Base-by-base conservation (phyloP, 2,113 vertebrate genomes). In the Pollachius pollachius region DNA sequence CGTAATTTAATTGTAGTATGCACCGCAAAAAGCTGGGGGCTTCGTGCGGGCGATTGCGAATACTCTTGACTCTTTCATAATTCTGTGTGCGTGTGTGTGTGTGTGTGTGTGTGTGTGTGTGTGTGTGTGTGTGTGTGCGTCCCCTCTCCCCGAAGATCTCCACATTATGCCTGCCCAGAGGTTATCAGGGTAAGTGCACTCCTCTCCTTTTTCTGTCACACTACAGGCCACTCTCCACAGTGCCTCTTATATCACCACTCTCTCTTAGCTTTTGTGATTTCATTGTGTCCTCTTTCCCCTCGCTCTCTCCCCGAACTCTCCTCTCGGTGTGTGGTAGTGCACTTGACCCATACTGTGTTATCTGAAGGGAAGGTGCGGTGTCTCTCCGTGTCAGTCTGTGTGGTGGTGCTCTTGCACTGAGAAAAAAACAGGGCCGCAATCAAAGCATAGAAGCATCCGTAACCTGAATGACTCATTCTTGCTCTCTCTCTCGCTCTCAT, bases 121-220 rank as follows among this genome's bases (percentile, higher is more conserved):
- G 56, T 60, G 17, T 68, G 11, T 41, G 6, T 4, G 6, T 41
- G 6, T 41, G 6, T 4, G 6, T 41, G 6, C 1, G 6, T 48
- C 6, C 11, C 9, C 12, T 48, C 41, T 48, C 41, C 11, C 41
- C 41, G 4, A 15, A 57, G 54, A n/a, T 57, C 54, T 57, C 54
- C 54, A 17, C 54, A 57, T n/a, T 57, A 57, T n/a, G 54, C 54
- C n/a, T 57, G 54, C 54, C 54, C 54, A 57, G 54, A 57, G 54
- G 54, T 57, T 57, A 57, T 57, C 54, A 57, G 54, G 54, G 54
- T 57, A 57, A 57, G 54, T 57, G 54, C 15, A 57, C 30, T 60
- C 56, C 61, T 58, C 62, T 41, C 30, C 68, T 23, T 34, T 5
- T n/a, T 37, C 6, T 9, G 8, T 52, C 6, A 57, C n/a, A 57